phyloP scores from a whole-genome alignment of 2,888 invertebrate genomes.

The Nomada ruficornis region DNA sequence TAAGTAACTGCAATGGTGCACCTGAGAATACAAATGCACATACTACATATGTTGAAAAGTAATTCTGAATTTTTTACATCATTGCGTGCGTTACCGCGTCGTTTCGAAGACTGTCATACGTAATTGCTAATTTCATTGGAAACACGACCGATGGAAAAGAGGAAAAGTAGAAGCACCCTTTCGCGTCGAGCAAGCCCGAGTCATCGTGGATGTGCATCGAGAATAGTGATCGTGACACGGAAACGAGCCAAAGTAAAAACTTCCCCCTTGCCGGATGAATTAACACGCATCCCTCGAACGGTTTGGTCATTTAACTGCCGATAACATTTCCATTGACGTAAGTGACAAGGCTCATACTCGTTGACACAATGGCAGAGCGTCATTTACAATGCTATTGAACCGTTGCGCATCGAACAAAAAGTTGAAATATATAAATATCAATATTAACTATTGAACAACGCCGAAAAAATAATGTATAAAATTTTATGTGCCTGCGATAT shows the following conservation, averaged over 20 bases:
- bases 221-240: conserved; percentile 6
- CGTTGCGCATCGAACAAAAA: not conserved
- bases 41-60: no score
- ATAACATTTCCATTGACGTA: conserved; percentile 17
- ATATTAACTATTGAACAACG: no score
- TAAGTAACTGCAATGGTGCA: no score
- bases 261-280: not conserved
- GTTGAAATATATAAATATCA: no score
- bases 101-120: not conserved
- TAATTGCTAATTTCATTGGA: no score
- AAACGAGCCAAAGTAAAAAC: conserved; percentile 5
- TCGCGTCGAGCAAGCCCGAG: not conserved
- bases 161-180: conserved; percentile 3
- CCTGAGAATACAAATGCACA: no score
- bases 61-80: no score
- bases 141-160: not conserved
- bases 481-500: not conserved
- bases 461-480: not conserved
- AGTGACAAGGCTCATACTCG: not conserved
- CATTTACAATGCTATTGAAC: not conserved
- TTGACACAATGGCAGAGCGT: not conserved
- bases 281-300: conserved; percentile 1
- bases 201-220: not conserved
- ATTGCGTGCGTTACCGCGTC: no score
- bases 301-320: conserved; percentile 31